These are phyloP conservation scores for Lampropteryx suffumata DNA, from an alignment of 2,888 invertebrate genomes.

Conservation along the genomic window DNA sequence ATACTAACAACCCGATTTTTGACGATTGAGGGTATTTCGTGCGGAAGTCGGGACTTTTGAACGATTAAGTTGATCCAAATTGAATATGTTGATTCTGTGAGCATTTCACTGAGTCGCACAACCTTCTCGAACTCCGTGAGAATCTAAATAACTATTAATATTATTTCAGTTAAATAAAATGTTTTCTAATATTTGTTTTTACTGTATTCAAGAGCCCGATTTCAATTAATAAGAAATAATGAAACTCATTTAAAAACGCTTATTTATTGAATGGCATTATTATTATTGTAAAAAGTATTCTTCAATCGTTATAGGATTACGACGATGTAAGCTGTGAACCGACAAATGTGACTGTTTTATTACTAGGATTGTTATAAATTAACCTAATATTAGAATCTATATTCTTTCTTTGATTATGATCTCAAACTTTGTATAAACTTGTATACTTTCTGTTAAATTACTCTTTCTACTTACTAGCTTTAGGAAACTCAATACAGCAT, in stretches of 20 bases:
- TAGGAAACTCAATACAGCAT: slow-evolving; percentile 54
- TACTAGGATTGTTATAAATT: slow-evolving; percentile 38
- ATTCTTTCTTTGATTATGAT: slow-evolving; percentile 43
- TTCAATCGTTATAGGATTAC: slow-evolving; percentile 37
- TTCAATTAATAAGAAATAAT: no score
- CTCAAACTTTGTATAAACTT: slow-evolving; percentile 52
- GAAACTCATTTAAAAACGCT: slow-evolving; percentile 25
- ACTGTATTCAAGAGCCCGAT: slow-evolving; percentile 6
- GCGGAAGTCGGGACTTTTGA: slow-evolving; percentile 10
- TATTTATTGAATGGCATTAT: slow-evolving; percentile 34
- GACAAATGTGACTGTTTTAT: slow-evolving; percentile 43
- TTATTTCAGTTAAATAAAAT: slow-evolving; percentile 1
- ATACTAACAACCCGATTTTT: slow-evolving; percentile 53
- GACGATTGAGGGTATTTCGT: slow-evolving; percentile 40
- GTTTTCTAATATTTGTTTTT: neutral
- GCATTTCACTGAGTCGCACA: no score
- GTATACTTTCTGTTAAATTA: slow-evolving; percentile 14
- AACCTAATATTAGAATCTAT: slow-evolving; percentile 27
- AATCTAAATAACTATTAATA: neutral
- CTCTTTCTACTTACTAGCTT: slow-evolving; percentile 14
- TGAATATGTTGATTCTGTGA: no score
- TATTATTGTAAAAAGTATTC: slow-evolving; percentile 32
- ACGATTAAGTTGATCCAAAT: no score
- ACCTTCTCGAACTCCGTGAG: no score
- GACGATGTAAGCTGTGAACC: slow-evolving; percentile 48